Evolutionary conservation across 2,113 vertebrate genomes (phyloP).

Genomic region (Pholis gunnellus): DNA sequence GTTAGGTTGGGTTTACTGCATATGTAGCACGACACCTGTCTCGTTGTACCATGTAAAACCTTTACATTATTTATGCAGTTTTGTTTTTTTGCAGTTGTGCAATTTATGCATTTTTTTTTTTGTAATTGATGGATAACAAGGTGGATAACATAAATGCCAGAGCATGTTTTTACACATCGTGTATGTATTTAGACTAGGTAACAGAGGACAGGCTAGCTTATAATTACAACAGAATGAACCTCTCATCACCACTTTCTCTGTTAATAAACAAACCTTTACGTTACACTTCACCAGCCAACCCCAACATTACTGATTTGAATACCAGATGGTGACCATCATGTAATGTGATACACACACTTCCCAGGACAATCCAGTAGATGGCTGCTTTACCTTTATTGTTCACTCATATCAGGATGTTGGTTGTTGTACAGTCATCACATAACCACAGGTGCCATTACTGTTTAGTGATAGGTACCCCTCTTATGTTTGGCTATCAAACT

Average conservation of each 20-base stretch:
- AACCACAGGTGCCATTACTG: background rate
- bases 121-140: background rate
- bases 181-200: background rate
- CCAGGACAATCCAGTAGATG: background rate
- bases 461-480: background rate
- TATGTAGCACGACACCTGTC: background rate
- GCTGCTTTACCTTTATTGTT: background rate
- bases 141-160: background rate
- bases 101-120: background rate
- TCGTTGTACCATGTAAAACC: accelerated
- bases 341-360: slow-evolving; percentile 4
- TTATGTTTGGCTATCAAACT: background rate
- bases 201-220: background rate
- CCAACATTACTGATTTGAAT: slow-evolving; percentile 10
- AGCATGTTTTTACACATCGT: background rate
- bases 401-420: background rate
- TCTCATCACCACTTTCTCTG: too few relatives aligned
- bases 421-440: background rate
- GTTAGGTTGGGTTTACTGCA: background rate
- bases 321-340: background rate
- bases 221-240: too few relatives aligned
- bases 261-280: background rate
- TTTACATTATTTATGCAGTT: background rate
- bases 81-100: background rate
- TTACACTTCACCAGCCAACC: background rate